A percentile compares a stretch with the other conserved stretches of the same genome.
Evolutionary conservation across 2,797 vertebrate genomes (phyloP).

Genomic region (Gymnopithys bicolor): DNA sequence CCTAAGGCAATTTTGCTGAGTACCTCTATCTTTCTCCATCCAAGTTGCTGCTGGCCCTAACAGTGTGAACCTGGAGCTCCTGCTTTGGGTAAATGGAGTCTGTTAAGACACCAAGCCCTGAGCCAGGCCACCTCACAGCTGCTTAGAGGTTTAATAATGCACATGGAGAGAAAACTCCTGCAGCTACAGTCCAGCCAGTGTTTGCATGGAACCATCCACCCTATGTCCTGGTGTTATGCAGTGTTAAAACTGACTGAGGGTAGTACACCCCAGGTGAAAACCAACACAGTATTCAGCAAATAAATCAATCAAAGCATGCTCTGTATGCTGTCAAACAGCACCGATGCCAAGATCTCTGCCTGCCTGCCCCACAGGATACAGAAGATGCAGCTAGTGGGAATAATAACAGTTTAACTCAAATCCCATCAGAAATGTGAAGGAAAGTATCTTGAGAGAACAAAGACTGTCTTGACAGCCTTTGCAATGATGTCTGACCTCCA

Average conservation of each 20-base stretch:
- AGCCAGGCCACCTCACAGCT: not conserved
- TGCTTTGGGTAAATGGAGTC: not conserved
- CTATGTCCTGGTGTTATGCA: not conserved
- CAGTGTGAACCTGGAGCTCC: not conserved
- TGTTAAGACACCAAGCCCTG: rapidly evolving
- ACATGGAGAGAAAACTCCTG: not conserved
- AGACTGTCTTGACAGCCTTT: not conserved
- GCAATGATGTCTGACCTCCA: not conserved
- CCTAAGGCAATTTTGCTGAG: not conserved
- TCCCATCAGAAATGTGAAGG: not conserved
- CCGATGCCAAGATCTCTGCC: not conserved
- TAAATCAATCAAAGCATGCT: slow-evolving; percentile 16
- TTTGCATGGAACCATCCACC: not conserved
- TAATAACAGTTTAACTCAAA: not conserved
- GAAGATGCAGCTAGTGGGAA: not conserved
- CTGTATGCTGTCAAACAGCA: not conserved
- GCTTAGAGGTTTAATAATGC: not conserved
- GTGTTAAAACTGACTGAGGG: not conserved
- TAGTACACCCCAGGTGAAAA: not conserved
- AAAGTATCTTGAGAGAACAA: not conserved
- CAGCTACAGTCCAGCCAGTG: rapidly evolving
- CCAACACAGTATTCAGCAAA: not conserved
- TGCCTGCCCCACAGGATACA: not conserved
- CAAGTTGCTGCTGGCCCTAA: not conserved
- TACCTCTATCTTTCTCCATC: not conserved